A percentile compares a stretch with the other conserved stretches of the same genome.
These are phyloP conservation scores for Bradypodion pumilum DNA, from an alignment of 2,797 vertebrate genomes.

Conservation along the genomic window DNA sequence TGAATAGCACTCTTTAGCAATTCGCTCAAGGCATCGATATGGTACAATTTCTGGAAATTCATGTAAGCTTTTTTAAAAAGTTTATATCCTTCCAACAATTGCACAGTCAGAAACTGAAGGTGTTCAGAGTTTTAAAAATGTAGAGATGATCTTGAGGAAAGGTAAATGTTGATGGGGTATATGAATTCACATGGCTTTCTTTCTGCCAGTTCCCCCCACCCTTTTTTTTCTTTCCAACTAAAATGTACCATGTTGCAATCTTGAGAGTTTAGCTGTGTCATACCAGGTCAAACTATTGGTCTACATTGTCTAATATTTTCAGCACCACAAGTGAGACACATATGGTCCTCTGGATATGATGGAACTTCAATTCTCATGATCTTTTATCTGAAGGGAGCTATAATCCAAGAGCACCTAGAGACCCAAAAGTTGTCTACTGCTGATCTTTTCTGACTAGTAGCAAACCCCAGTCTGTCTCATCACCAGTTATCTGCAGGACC, in stretches of 20 bases:
- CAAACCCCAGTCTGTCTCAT: too few species aligned
- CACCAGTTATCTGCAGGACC: too few species aligned
- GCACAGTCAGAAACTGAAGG: neutral
- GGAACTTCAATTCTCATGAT: too few species aligned
- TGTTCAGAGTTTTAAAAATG: neutral
- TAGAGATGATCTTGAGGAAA: neutral
- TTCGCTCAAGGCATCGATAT: conserved; percentile 14
- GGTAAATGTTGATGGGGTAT: neutral
- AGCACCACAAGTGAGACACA: neutral
- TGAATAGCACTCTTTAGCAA: conserved; percentile 16
- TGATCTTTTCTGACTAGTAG: too few species aligned
- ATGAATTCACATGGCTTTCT: neutral
- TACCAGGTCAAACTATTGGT: neutral
- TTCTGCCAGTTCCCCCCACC: neutral
- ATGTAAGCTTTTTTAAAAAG: neutral
- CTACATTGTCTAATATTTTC: neutral
- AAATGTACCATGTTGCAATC: neutral
- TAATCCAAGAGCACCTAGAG: neutral
- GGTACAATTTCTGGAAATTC: conserved; percentile 6
- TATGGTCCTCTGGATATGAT: neutral
- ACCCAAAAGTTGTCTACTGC: neutral
- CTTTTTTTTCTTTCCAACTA: neutral
- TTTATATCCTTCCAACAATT: neutral
- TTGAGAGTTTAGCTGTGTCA: neutral
- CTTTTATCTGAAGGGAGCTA: too few species aligned